Conservation (phyloP, 2,888 invertebrate species). For the Ochropleura plecta region DNA sequence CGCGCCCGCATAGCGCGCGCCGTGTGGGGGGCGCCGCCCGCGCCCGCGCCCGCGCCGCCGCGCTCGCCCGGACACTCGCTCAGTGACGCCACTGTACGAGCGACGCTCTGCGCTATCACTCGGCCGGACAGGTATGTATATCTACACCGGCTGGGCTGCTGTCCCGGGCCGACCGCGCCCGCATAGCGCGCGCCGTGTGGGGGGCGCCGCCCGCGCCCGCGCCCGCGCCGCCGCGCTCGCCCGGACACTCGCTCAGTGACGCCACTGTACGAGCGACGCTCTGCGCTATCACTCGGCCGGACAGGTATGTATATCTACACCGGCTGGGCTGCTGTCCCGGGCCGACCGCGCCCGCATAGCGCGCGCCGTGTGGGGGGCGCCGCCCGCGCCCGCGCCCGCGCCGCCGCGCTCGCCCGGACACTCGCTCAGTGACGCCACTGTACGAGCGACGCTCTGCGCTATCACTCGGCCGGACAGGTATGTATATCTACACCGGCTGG, state of each 20-base stretch:
- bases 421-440: slow-evolving; percentile 68
- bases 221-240: slow-evolving; percentile 63
- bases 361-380: slow-evolving; percentile 78
- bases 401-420: slow-evolving; percentile 64
- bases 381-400: slow-evolving; percentile 61
- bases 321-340: not conserved
- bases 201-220: slow-evolving; percentile 71
- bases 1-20: slow-evolving; percentile 80
- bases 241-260: slow-evolving; percentile 62
- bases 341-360: slow-evolving; percentile 72
- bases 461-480: slow-evolving; percentile 70
- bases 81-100: slow-evolving; percentile 73
- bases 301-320: slow-evolving; percentile 57
- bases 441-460: slow-evolving; percentile 79
- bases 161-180: not conserved
- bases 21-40: slow-evolving; percentile 79
- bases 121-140: slow-evolving; percentile 66
- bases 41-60: slow-evolving; percentile 46
- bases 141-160: not conserved
- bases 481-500: not conserved
- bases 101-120: slow-evolving; percentile 77
- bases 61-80: slow-evolving; percentile 63
- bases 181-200: slow-evolving; percentile 82
- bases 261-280: slow-evolving; percentile 78
- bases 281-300: slow-evolving; percentile 71